Evolutionary conservation across 2,113 vertebrate genomes (phyloP).

Genomic region (Pseudopodoces humilis): DNA sequence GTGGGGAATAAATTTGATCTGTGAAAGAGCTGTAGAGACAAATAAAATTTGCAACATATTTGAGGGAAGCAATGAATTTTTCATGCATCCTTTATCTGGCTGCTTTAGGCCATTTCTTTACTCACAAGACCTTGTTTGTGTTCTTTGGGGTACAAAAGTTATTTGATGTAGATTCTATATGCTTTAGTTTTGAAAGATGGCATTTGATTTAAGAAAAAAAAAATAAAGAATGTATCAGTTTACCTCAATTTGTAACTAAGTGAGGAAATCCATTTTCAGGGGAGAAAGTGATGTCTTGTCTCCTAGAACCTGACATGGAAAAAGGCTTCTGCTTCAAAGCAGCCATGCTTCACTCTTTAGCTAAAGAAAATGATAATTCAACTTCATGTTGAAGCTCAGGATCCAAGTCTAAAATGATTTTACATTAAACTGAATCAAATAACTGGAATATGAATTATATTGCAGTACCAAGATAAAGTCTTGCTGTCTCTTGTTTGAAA

Average conservation of each 20-base stretch:
- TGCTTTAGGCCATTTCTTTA: not conserved
- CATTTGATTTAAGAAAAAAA: not conserved
- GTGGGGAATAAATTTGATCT: not conserved
- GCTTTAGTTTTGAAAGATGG: not conserved
- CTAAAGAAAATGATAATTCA: not conserved
- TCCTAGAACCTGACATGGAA: not conserved
- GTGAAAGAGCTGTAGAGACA: not conserved
- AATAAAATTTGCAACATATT: not conserved
- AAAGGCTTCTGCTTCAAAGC: not conserved
- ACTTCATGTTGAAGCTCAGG: not conserved
- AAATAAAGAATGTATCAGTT: not conserved
- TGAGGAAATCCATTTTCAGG: not conserved
- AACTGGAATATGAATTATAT: not conserved
- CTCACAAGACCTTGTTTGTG: not conserved
- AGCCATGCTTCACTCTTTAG: not conserved
- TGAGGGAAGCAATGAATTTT: not conserved
- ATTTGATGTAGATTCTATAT: not conserved
- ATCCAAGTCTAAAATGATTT: not conserved
- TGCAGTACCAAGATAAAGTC: not conserved
- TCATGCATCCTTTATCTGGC: not conserved
- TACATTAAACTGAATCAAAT: not conserved
- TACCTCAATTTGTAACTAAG: not conserved
- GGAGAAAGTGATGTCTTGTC: not conserved
- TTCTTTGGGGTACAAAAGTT: not conserved
- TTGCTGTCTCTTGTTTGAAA: not conserved